Base-by-base conservation (phyloP, 2,888 invertebrate species). In the Muschampia plurimacula region DNA sequence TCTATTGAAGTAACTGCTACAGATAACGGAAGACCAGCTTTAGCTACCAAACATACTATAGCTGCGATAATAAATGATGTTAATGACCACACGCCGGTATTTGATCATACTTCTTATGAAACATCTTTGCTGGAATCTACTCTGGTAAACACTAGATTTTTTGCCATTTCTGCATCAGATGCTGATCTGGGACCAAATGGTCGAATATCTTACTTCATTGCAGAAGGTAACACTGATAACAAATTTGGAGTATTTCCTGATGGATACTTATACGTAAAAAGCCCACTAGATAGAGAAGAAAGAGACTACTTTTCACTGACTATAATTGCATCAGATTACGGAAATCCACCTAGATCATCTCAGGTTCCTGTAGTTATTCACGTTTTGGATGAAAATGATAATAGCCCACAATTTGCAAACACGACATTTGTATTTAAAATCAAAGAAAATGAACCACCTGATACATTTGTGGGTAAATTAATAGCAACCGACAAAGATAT, bases 241-340 rank as follows among this genome's bases (percentile, higher is more conserved):
- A 97, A 97, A 84, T 99, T 99, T 89, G 99, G 98, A 0, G 96
- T 99, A 57, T 99, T 99, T 85, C 99, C 99, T 0, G 98, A 99
- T 90, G 99, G 99, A 0, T 97, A 96, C 84, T 89, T 99, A 44
- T 99, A 98, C 88, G 97, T 99, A 0, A 97, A 97, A 82, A 97
- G 97, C 77, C 89, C 96, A 1, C 91, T 99, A 73, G 99, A 99
- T 89, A 95, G 99, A 75, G 99, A 99, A 93, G 96, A 97, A 79
- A 96, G 96, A 80, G 98, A 99, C 88, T 98, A 98, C 87, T 99
- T 98, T 90, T 97, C 98, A 0, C 91, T 99, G 71, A 97, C 97
- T 2, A 96, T 99, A 46, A 96, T 96, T 41, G 99, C 98, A 2
- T 95, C 95, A 69, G 99, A 99, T 89, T 95, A 97, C 69, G 99